These are phyloP conservation scores for Anisognathus igniventris DNA, from an alignment of 2,797 vertebrate genomes.

Conservation along the genomic window DNA sequence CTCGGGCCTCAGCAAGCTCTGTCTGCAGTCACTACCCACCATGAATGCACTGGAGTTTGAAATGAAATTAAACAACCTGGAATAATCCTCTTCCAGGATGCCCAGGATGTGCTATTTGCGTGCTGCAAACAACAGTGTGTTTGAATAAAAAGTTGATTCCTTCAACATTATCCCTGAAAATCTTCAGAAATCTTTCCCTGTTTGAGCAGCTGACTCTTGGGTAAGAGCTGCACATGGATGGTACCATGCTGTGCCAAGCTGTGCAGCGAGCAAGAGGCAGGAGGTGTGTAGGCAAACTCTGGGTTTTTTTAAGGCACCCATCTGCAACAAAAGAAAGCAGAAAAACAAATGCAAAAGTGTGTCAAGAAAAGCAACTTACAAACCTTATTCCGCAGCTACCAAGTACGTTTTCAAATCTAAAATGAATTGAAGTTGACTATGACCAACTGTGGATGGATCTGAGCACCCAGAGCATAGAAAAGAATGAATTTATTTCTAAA, in stretches of 20 bases:
- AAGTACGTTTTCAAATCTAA: neutral
- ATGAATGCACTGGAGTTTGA: accelerated
- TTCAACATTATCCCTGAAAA: neutral
- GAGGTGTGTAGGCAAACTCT: neutral
- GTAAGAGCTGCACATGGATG: neutral
- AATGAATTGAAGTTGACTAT: neutral
- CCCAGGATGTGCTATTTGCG: neutral
- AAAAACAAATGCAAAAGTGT: neutral
- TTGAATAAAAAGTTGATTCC: neutral
- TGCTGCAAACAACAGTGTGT: neutral
- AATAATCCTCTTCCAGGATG: neutral
- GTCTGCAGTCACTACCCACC: neutral
- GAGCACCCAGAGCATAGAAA: neutral
- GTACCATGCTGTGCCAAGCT: neutral
- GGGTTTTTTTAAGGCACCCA: neutral
- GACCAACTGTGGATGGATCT: neutral
- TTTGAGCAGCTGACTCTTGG: neutral
- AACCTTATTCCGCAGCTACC: neutral
- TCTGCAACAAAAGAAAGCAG: neutral
- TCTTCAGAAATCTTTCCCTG: neutral
- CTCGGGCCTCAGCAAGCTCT: neutral
- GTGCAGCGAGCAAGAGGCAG: neutral
- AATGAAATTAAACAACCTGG: neutral
- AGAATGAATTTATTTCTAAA: neutral
- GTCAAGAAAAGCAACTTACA: neutral